These are phyloP conservation scores for Chrysomela aeneicollis DNA, from an alignment of 2,888 invertebrate genomes.

Conservation along the genomic window DNA sequence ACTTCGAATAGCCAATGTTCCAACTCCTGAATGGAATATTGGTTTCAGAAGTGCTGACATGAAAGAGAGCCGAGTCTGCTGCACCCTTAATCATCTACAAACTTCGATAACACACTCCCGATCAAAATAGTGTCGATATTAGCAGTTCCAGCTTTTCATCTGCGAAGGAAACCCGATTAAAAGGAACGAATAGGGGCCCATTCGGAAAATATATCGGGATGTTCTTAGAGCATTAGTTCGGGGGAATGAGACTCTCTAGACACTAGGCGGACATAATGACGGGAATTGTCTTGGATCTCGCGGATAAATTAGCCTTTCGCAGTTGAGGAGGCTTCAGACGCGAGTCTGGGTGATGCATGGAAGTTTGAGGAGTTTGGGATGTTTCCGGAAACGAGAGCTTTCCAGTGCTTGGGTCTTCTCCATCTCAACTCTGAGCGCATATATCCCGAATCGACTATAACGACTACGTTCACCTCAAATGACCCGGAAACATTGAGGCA, in stretches of 20 bases:
- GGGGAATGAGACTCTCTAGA: not conserved
- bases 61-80: slow-evolving; percentile 38
- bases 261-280: not conserved
- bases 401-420: slow-evolving; percentile 1
- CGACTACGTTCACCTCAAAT: not conserved
- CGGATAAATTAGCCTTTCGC: slow-evolving; percentile 3
- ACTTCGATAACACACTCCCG: slow-evolving; percentile 38
- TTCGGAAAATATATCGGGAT: slow-evolving; percentile 28
- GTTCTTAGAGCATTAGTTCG: not conserved
- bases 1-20: slow-evolving; percentile 41
- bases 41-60: slow-evolving; percentile 39
- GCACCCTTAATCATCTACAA: slow-evolving; percentile 36
- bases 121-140: slow-evolving; percentile 38
- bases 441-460: not conserved
- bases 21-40: slow-evolving; percentile 44
- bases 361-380: slow-evolving; percentile 4
- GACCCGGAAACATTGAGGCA: not conserved
- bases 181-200: slow-evolving; percentile 27
- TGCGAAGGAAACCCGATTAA: slow-evolving; percentile 24
- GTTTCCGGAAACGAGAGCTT: not conserved
- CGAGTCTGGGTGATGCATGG: slow-evolving; percentile 3
- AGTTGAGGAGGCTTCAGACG: not conserved
- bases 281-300: not conserved
- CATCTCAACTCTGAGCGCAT: not conserved
- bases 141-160: slow-evolving; percentile 32